Evolutionary conservation across 2,888 invertebrate species (phyloP).

Genomic region (Pilophorus perplexus): DNA sequence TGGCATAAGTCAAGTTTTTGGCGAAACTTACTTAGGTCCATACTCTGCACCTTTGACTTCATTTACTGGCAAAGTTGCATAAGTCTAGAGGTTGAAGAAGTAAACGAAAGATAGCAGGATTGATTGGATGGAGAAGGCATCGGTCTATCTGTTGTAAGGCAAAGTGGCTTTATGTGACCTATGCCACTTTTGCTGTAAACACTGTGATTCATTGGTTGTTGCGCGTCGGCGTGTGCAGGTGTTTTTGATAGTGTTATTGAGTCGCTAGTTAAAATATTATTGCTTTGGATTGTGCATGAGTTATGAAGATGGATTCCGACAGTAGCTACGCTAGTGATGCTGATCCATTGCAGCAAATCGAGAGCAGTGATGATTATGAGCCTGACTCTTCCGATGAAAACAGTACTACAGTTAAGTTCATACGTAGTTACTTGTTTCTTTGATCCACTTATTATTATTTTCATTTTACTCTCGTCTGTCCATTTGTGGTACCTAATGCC

Average conservation of each 20-base stretch:
- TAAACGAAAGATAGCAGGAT: not conserved
- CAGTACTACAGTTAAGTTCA: not conserved
- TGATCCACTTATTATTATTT: not conserved
- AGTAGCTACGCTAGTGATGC: not conserved
- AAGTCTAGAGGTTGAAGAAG: slow-evolving; percentile 11
- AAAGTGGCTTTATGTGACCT: slow-evolving; percentile 5
- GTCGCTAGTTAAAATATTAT: not conserved
- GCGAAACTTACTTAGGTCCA: slow-evolving; percentile 1
- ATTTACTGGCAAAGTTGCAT: slow-evolving; percentile 9
- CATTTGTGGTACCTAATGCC: not conserved
- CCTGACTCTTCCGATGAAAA: not conserved
- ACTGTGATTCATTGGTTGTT: not conserved
- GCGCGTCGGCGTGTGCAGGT: not conserved
- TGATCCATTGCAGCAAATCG: not conserved
- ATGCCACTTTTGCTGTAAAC: slow-evolving; percentile 5
- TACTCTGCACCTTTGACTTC: slow-evolving; percentile 8
- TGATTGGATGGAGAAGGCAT: not conserved
- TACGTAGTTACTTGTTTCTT: not conserved
- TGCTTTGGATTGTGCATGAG: not conserved
- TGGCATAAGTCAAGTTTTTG: slow-evolving; percentile 12
- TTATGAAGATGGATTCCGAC: not conserved
- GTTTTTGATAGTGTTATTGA: not conserved
- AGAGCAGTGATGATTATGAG: not conserved
- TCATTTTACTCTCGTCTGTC: not conserved
- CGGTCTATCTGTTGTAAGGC: not conserved